Conservation (phyloP, 2,888 invertebrate species). For the Ommatoiulus sabulosus region DNA sequence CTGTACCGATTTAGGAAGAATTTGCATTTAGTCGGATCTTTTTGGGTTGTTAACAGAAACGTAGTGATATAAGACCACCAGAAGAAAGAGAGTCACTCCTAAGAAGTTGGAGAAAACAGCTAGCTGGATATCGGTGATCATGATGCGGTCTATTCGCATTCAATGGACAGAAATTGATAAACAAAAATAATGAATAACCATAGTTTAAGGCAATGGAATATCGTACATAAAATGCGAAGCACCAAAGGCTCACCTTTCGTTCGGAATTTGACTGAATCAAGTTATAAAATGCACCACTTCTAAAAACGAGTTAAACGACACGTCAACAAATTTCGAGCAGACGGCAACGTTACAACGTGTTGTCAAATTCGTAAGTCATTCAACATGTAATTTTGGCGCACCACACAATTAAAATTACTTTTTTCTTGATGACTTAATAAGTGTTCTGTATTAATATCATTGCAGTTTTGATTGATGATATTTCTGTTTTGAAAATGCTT, state of each 20-base stretch:
- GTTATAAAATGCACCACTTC: not conserved
- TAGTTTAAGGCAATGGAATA: no score
- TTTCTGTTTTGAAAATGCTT: no score
- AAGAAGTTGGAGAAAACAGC: constrained; percentile 96
- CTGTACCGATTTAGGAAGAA: not conserved
- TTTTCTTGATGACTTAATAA: no score
- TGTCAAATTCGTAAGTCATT: no score
- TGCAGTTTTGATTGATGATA: no score
- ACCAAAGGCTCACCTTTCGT: not conserved
- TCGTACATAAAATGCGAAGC: not conserved
- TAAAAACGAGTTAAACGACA: not conserved
- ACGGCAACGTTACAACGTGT: not conserved
- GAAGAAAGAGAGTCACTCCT: constrained; percentile 82
- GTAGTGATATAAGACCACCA: constrained; percentile 97
- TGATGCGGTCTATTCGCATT: constrained; percentile 66
- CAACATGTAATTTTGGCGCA: no score
- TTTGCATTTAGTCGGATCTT: constrained; percentile 52
- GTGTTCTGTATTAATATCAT: no score
- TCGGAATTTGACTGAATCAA: not conserved
- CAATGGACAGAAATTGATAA: not conserved
- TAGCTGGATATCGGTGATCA: constrained; percentile 97
- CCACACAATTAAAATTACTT: no score
- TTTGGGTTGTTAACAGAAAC: constrained; percentile 74
- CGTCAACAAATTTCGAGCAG: not conserved
- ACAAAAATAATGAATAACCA: not conserved